A percentile compares a stretch with the other conserved stretches of the same genome.
Conservation (phyloP, 2,888 invertebrate genomes). For the Conchocele bisecta region DNA sequence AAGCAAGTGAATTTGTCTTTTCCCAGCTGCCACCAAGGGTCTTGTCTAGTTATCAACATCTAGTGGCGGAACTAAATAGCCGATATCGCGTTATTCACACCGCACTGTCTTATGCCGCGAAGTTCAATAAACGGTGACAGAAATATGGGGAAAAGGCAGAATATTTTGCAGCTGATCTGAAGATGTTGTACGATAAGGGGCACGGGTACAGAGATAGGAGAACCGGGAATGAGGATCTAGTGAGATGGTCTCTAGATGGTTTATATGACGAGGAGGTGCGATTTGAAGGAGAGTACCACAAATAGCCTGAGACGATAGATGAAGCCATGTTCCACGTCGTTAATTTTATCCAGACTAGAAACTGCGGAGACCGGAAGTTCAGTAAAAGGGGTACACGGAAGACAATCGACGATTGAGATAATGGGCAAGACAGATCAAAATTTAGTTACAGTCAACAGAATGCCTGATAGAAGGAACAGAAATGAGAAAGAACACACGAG, state of each 20-base stretch:
- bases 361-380: not conserved
- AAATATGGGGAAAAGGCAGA: not conserved
- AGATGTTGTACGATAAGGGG: not conserved
- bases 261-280: not conserved
- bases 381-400: not conserved
- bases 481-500: too few relatives aligned
- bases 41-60: not conserved
- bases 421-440: not conserved
- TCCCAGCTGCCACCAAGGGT: not conserved
- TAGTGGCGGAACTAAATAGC: constrained; percentile 2
- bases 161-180: constrained; percentile 1
- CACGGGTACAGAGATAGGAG: not conserved
- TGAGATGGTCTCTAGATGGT: constrained; percentile 3
- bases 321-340: constrained; percentile 6
- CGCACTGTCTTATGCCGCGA: not conserved
- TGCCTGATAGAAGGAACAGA: too few relatives aligned
- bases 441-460: too few relatives aligned
- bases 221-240: constrained; percentile 2
- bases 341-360: constrained; percentile 4
- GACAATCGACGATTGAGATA: not conserved
- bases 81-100: not conserved
- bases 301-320: not conserved
- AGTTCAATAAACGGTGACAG: not conserved
- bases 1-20: not conserved
- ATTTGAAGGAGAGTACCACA: constrained; percentile 1